These are phyloP conservation scores for Microctenopoma steveboyesi DNA, from an alignment of 2,797 vertebrate species.

Conservation along the genomic window DNA sequence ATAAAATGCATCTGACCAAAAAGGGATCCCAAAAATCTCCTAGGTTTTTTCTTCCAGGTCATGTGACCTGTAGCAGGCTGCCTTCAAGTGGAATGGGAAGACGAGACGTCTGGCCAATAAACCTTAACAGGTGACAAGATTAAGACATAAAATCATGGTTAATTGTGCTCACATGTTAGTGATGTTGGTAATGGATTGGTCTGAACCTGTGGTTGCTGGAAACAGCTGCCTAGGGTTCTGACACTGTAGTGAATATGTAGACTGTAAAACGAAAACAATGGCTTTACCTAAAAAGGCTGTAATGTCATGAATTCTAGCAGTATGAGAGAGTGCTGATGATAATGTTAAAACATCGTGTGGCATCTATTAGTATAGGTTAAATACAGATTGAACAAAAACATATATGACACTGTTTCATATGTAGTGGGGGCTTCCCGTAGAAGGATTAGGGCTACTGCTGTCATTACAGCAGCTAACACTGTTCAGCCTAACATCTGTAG, in stretches of 20 bases:
- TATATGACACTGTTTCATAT: too few species aligned
- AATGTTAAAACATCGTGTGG: too few species aligned
- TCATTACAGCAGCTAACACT: background rate
- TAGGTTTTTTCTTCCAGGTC: constrained; percentile 85
- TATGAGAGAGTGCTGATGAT: too few species aligned
- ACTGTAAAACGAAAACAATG: background rate
- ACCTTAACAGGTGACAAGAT: constrained; percentile 54
- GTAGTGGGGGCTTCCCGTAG: too few species aligned
- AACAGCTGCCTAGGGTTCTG: background rate
- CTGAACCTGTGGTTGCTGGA: background rate
- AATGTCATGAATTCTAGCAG: too few species aligned
- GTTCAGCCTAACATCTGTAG: background rate
- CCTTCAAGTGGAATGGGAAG: constrained; percentile 70
- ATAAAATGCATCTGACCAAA: constrained; percentile 69
- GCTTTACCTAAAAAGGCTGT: background rate
- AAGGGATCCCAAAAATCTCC: constrained; percentile 81
- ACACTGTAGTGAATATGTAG: background rate
- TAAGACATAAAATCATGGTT: background rate
- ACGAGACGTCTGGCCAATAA: constrained; percentile 40
- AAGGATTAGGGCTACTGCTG: too few species aligned
- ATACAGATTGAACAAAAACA: too few species aligned
- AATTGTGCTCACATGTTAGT: background rate
- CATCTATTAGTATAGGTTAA: too few species aligned
- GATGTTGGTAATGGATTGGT: background rate
- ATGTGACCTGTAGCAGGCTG: constrained; percentile 84